Evolutionary conservation across 2,888 invertebrate genomes (phyloP), one percentile per base, ranked within the genome.

Genomic region (Drosophila pegasa): DNA sequence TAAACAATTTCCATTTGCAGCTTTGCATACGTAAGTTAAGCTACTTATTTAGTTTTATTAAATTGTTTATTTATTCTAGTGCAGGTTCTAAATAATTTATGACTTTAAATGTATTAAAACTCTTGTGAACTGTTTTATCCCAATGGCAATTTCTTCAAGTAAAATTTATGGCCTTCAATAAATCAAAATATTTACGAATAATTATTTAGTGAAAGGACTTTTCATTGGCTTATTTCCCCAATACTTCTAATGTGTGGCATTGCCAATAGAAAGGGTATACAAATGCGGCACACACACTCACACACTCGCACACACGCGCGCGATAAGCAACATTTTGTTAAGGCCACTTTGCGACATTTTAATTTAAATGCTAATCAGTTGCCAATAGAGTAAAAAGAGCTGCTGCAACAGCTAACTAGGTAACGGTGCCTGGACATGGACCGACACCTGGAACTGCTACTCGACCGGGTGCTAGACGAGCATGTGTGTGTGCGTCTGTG

Each of bases 321-420:
- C 31, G 35, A 27, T 51, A 59, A 70, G 67, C 74, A 78, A 77
- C 81, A 84, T 84, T 87, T 87, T 81, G 84, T 79, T 87, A 87
- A 84, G 81, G 84, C 84, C 87, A 87, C 87, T 87, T 87, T 87
- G 87, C 81, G 87, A 84, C 84, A 87, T 84, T 84, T 84, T 84
- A 84, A 84, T 84, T 84, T 84, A 84, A 87, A 84, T 84, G 84
- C 87, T 84, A 84, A 84, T 84, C 87, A 84, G 84, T 85, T 83
- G 83, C 86, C 83, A 82, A 86, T 83, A 82, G 86, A 85, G 58
- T 74, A 71, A 80, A 83, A 86, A 78, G 55, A 73, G 76, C 55
- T 55, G 70, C 73, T 62, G 58, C 33, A 33, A 35, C 64, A 65
- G 27, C 54, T 61, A 65, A 58, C 65, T 56, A 54, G 25, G 37